A percentile compares a stretch with the other conserved stretches of the same genome.
These are phyloP conservation scores for Bembecia ichneumoniformis DNA, from an alignment of 2,888 invertebrate species.

Conservation along the genomic window DNA sequence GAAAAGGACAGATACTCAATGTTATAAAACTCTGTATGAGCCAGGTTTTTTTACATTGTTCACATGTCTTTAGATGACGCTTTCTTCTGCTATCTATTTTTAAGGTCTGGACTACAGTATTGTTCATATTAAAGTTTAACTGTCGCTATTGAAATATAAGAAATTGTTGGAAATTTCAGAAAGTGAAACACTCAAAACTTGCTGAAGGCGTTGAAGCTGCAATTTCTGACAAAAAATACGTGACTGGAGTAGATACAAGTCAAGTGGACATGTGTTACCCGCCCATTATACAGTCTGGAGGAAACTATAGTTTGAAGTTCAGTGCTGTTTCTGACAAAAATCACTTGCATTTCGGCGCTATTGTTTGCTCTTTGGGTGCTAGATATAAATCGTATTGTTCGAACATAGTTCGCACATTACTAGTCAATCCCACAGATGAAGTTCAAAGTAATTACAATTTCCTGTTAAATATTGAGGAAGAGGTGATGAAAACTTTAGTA, in stretches of 20 bases:
- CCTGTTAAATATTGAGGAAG: slow-evolving; percentile 89
- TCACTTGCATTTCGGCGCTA: slow-evolving; percentile 93
- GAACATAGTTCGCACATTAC: slow-evolving; percentile 94
- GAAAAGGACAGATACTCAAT: too few relatives aligned
- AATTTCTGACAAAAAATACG: slow-evolving; percentile 95
- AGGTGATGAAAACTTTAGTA: slow-evolving; percentile 86
- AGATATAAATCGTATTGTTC: slow-evolving; percentile 98
- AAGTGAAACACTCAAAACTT: slow-evolving; percentile 95
- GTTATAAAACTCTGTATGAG: too few relatives aligned
- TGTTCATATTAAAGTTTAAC: too few relatives aligned
- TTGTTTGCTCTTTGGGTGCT: slow-evolving; percentile 95
- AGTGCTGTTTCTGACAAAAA: slow-evolving; percentile 96
- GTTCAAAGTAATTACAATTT: slow-evolving; percentile 93
- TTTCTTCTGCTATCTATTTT: too few relatives aligned
- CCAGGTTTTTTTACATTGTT: too few relatives aligned
- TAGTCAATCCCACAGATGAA: slow-evolving; percentile 91
- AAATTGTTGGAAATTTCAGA: slow-evolving; percentile 69
- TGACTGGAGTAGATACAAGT: slow-evolving; percentile 88
- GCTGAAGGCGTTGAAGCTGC: slow-evolving; percentile 96
- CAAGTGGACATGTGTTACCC: slow-evolving; percentile 98
- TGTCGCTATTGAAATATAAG: not conserved
- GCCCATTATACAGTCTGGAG: slow-evolving; percentile 98
- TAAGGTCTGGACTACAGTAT: too few relatives aligned
- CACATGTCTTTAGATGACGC: too few relatives aligned
- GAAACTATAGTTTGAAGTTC: slow-evolving; percentile 97